Evolutionary conservation across 2,797 vertebrate species (phyloP), one percentile per base, ranked within the genome.

Genomic region (Sylvilagus floridanus): DNA sequence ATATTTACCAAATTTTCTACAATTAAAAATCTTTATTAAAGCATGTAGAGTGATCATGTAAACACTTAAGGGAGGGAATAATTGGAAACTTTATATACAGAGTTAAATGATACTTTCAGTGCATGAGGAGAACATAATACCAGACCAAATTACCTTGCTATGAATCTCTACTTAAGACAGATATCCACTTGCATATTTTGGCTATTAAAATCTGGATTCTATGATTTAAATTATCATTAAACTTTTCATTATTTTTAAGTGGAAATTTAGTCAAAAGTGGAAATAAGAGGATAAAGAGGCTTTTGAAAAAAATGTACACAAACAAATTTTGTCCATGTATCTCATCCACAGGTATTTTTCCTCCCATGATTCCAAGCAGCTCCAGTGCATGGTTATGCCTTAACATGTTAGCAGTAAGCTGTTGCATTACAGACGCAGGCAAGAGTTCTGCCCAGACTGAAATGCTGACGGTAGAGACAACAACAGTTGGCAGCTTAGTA

Each of bases 171-270:
- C 3, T 60, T 28, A 91, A 93, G 35, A 92, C 22, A 90, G 69
- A 79, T 52, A 84, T 3, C 85, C 28, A 63, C 52, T 65, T 5
- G 30, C 13, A 90, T 60, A 73, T 60, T 79, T 92, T 90, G 86
- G 73, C 60, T 93, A 73, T 84, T 89, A 93, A 88, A 86, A 91
- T 75, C 69, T 75, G n/a, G 52, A 76, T 83, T 83, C n/a, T 94
- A 84, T 76, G 66, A 75, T 62, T 68, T 88, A 85, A 63, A 63
- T 77, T 75, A 69, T 66, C 21, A 92, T 30, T 96, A 42, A 54
- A 65, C 4, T 88, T 94, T 87, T 84, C 37, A 73, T n/a, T 63
- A 22, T 35, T 50, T 77, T 35, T 72, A 69, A 47, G 42, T 47
- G 42, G 42, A 47, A 47, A 47, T 47, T 8, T 47, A 47, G 35